A percentile compares a stretch with the other conserved stretches of the same genome.
These are phyloP conservation scores for Harpagus bidentatus DNA, from an alignment of 2,113 vertebrate species.

Conservation along the genomic window DNA sequence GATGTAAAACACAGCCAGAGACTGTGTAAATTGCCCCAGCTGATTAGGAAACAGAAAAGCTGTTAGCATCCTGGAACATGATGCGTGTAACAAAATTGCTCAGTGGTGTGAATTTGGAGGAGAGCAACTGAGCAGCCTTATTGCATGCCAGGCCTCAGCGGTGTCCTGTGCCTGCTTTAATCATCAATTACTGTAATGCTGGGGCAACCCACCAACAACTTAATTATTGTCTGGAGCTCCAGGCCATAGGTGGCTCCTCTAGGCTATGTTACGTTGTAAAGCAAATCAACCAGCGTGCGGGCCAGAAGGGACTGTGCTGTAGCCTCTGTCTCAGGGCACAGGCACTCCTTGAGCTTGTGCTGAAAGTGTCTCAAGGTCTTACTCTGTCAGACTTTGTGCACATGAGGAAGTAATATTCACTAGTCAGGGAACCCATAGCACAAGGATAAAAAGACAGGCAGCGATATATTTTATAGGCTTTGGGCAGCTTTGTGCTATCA, in stretches of 20 bases:
- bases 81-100: not conserved
- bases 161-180: not conserved
- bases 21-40: not conserved
- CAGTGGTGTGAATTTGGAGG: not conserved
- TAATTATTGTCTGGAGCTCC: not conserved
- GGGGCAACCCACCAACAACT: not conserved
- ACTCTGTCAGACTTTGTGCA: not conserved
- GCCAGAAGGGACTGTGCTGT: not conserved
- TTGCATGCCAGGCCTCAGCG: not conserved
- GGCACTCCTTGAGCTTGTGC: not conserved
- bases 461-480: not conserved
- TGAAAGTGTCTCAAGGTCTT: not conserved
- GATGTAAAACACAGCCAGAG: slow-evolving; percentile 10
- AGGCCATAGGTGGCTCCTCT: not conserved
- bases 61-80: not conserved
- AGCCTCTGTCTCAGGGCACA: fast-evolving
- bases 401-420: not conserved
- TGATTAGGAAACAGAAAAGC: slow-evolving; percentile 9
- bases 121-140: not conserved
- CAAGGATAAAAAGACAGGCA: not conserved
- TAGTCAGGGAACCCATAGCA: not conserved
- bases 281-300: not conserved
- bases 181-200: slow-evolving; percentile 2
- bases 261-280: not conserved
- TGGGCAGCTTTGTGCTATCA: not conserved